Evolutionary conservation across 30 jellyfish, hydroid and myxozoan genomes (phyloP).

Genomic region (Hydractinia echinata): DNA sequence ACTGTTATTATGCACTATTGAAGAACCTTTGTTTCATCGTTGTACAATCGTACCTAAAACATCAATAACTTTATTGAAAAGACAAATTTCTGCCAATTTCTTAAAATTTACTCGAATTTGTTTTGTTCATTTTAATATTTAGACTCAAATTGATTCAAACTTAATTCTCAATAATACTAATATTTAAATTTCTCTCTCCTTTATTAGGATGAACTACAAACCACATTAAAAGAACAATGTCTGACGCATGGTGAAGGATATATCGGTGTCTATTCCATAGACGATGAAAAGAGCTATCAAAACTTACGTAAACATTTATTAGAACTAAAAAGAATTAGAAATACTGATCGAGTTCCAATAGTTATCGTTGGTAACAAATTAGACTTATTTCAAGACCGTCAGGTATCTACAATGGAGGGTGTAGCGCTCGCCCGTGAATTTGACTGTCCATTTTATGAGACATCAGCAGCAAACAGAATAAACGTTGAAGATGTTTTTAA

Average conservation of each 20-base stretch:
- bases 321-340: slow-evolving; percentile 53
- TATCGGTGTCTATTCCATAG: slow-evolving; percentile 59
- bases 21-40: no score
- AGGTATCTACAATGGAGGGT: slow-evolving; percentile 59
- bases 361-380: slow-evolving; percentile 73
- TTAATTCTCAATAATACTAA: no score
- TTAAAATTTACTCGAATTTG: no score
- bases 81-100: no score
- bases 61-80: no score
- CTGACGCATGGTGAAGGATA: slow-evolving; percentile 73
- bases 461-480: slow-evolving; percentile 61
- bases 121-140: no score
- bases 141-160: no score
- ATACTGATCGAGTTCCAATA: slow-evolving; percentile 62
- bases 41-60: no score
- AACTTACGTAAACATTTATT: slow-evolving; percentile 49
- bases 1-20: no score
- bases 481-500: slow-evolving; percentile 63
- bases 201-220: slow-evolving; percentile 62
- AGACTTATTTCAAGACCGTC: slow-evolving; percentile 58
- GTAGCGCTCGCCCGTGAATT: slow-evolving; percentile 68
- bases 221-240: slow-evolving; percentile 76
- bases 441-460: slow-evolving; percentile 69
- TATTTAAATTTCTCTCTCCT: neutral
- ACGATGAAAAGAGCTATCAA: slow-evolving; percentile 56